Evolutionary conservation across 2,888 invertebrate genomes (phyloP).

Genomic region (Bugula neritina): DNA sequence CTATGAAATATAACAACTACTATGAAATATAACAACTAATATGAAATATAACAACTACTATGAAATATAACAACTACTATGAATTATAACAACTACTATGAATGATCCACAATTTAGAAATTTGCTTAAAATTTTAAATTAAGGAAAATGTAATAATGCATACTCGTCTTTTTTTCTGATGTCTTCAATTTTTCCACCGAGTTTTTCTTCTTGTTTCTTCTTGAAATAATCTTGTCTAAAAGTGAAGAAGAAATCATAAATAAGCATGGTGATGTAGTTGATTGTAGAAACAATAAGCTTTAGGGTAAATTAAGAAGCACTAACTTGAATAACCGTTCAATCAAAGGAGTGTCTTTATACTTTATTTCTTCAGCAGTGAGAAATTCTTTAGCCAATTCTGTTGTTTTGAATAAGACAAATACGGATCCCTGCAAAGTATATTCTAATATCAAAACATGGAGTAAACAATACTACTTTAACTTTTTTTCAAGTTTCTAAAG

Average conservation of each 20-base stretch:
- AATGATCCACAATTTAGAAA: not conserved
- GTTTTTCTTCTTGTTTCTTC: constrained; percentile 57
- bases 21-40: too few relatives aligned
- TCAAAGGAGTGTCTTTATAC: constrained; percentile 55
- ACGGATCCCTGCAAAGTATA: constrained; percentile 78
- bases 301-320: too few relatives aligned
- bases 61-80: too few relatives aligned
- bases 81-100: too few relatives aligned
- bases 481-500: too few relatives aligned
- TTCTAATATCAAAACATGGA: too few relatives aligned
- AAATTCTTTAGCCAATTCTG: constrained; percentile 75
- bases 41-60: too few relatives aligned
- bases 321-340: constrained; percentile 37
- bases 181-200: constrained; percentile 40
- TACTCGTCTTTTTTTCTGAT: constrained; percentile 45
- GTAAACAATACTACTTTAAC: too few relatives aligned
- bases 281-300: too few relatives aligned
- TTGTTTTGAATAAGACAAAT: constrained; percentile 76
- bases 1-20: too few relatives aligned
- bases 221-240: constrained; percentile 50
- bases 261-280: too few relatives aligned
- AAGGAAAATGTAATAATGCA: constrained; percentile 29
- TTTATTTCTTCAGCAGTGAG: constrained; percentile 65
- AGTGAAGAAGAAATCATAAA: constrained; percentile 30
- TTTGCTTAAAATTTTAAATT: not conserved